Conservation (phyloP, 2,888 invertebrate species). For the Tetropium fuscum region DNA sequence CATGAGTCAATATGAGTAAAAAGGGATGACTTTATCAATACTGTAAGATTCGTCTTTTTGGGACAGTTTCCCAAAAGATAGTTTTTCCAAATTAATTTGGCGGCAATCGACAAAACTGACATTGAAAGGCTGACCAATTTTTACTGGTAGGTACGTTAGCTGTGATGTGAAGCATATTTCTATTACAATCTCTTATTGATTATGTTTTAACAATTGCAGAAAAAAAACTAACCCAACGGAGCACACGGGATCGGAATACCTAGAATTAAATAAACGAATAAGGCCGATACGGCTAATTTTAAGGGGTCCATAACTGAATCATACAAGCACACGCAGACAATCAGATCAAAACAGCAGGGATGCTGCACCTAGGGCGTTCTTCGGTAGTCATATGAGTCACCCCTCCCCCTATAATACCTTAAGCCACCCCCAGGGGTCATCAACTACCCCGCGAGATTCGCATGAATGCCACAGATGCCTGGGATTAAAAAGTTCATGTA, state of each 20-base stretch:
- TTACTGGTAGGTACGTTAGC: no score
- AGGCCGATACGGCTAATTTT: constrained; percentile 24
- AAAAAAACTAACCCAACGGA: no score
- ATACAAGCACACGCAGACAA: constrained; percentile 27
- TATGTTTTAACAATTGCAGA: no score
- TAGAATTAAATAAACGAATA: constrained; percentile 23
- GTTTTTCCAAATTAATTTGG: no score
- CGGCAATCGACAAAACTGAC: no score
- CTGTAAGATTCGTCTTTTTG: no score
- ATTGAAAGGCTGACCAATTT: no score
- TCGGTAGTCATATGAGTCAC: constrained; percentile 27
- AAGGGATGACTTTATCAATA: no score
- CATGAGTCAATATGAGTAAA: no score
- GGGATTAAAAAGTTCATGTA: constrained; percentile 25
- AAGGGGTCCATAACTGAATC: constrained; percentile 30
- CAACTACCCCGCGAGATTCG: constrained; percentile 19
- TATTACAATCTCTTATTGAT: no score
- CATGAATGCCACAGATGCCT: constrained; percentile 25
- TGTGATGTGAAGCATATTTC: no score
- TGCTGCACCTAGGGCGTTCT: constrained; percentile 30
- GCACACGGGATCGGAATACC: not conserved
- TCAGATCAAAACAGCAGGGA: constrained; percentile 29
- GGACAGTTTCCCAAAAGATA: no score
- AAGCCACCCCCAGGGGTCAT: constrained; percentile 31
- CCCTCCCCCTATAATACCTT: constrained; percentile 27